Percentiles rank a stretch among this genome's conserved stretches.
phyloP scores from a whole-genome alignment of 2,113 vertebrate species.

The Salvelinus sp. region DNA sequence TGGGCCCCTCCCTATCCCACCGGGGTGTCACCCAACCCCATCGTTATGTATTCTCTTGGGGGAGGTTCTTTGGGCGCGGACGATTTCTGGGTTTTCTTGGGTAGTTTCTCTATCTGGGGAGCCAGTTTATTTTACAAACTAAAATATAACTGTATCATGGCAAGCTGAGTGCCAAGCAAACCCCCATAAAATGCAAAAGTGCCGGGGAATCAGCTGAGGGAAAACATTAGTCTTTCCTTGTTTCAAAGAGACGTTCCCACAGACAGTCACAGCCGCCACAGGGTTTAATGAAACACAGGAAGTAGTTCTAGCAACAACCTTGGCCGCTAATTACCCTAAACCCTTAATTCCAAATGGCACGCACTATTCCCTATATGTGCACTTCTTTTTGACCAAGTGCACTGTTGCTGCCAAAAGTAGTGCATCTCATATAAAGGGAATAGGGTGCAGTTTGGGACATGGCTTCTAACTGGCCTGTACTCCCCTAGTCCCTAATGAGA shows the following conservation, averaged over 20 bases:
- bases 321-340: conserved; percentile 18
- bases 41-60: too few relatives aligned
- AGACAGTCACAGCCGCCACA: conserved; percentile 49
- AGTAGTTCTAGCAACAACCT: conserved; percentile 41
- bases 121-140: conserved; percentile 66
- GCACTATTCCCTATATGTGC: too few relatives aligned
- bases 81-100: conserved; percentile 57
- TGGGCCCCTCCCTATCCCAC: too few relatives aligned
- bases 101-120: conserved; percentile 71
- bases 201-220: conserved; percentile 59
- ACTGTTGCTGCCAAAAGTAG: too few relatives aligned
- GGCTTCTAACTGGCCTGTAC: too few relatives aligned
- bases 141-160: conserved; percentile 75
- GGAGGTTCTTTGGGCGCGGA: too few relatives aligned
- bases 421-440: too few relatives aligned
- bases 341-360: neutral
- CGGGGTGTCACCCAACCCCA: too few relatives aligned
- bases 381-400: too few relatives aligned
- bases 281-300: conserved; percentile 50
- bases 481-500: too few relatives aligned
- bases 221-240: conserved; percentile 66
- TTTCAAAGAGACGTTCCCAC: conserved; percentile 63
- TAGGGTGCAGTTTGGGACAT: too few relatives aligned
- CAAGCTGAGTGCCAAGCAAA: conserved; percentile 72
- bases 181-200: conserved; percentile 62